phyloP scores from a whole-genome alignment of 1,140 invertebrate genomes.

The Pseudachorutes palmiensis region DNA sequence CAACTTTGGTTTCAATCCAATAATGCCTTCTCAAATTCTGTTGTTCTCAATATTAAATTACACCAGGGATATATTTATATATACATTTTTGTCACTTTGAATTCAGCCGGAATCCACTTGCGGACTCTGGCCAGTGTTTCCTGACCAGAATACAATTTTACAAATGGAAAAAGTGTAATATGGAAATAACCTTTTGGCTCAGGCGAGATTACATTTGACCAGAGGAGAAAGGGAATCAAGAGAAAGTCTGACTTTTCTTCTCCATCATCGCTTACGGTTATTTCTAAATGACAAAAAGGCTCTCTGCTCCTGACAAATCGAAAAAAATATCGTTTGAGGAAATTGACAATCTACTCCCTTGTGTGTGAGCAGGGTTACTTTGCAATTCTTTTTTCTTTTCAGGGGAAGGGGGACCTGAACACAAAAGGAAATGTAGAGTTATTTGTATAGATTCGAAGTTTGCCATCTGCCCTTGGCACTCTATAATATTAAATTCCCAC shows the following conservation, averaged over 20 bases:
- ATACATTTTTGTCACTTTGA: too few relatives aligned
- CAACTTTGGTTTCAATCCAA: too few relatives aligned
- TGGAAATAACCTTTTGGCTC: neutral
- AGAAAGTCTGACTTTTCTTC: neutral
- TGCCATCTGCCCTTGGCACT: too few relatives aligned
- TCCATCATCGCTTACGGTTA: too few relatives aligned
- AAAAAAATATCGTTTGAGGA: neutral
- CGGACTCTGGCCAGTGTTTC: neutral
- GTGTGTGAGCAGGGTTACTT: too few relatives aligned
- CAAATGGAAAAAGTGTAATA: neutral
- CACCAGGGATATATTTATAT: neutral
- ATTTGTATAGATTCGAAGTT: too few relatives aligned
- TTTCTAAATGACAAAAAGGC: too few relatives aligned
- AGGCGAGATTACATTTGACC: neutral
- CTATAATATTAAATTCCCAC: too few relatives aligned
- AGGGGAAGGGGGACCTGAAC: too few relatives aligned
- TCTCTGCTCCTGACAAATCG: neutral
- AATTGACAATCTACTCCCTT: neutral
- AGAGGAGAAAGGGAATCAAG: neutral
- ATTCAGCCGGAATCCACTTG: neutral
- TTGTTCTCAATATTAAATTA: slow-evolving; percentile 14
- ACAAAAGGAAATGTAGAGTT: too few relatives aligned
- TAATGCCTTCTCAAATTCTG: neutral
- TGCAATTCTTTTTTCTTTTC: too few relatives aligned
- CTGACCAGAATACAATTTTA: slow-evolving; percentile 1